phyloP scores from a whole-genome alignment of 2,113 vertebrate species.

The Irena cyanogastra region DNA sequence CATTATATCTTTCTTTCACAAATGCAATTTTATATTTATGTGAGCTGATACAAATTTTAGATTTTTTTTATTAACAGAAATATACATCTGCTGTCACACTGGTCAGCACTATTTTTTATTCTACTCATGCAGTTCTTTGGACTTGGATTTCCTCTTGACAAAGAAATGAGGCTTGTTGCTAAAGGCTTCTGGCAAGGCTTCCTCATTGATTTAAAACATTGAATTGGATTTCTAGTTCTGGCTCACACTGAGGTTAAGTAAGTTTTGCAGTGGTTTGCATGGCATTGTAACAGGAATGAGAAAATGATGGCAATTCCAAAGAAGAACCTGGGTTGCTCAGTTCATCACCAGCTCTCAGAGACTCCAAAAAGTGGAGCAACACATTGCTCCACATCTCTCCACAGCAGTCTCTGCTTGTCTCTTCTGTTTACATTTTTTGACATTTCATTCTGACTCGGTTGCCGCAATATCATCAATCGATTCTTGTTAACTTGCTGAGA shows the following conservation, averaged over 20 bases:
- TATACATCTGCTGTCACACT: background rate
- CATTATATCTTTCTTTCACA: background rate
- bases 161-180: background rate
- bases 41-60: background rate
- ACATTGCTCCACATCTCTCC: background rate
- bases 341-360: background rate
- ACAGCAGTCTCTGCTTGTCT: background rate
- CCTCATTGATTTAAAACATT: background rate
- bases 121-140: background rate
- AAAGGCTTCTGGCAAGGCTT: background rate
- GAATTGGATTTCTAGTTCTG: background rate
- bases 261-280: background rate
- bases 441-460: background rate
- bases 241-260: background rate
- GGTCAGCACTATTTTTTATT: background rate
- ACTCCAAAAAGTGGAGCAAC: background rate
- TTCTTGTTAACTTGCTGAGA: background rate
- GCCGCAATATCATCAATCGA: accelerated
- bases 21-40: background rate
- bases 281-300: background rate
- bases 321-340: background rate
- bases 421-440: background rate
- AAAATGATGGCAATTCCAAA: background rate
- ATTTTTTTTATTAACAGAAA: background rate
- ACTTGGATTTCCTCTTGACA: background rate